Evolutionary conservation across 2,888 invertebrate genomes (phyloP).

Genomic region (Linhomoeus sp.): DNA sequence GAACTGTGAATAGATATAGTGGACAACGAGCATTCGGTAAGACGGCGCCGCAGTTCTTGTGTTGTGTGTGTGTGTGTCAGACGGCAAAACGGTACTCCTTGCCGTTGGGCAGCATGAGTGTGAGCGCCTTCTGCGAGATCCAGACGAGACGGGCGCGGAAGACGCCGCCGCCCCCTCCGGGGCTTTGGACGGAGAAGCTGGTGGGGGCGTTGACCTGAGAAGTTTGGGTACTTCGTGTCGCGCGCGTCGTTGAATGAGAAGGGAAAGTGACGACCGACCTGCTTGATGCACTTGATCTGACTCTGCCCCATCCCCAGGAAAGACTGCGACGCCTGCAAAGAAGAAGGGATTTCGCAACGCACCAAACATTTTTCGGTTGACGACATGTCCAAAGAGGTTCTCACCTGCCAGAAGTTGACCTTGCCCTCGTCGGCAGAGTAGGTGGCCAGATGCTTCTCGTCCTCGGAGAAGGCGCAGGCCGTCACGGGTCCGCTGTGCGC

Average conservation of each 20-base stretch:
- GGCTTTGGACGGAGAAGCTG: slow-evolving; percentile 53
- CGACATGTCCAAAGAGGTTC: slow-evolving; percentile 23
- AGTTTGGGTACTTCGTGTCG: no score
- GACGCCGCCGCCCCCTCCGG: slow-evolving; percentile 16
- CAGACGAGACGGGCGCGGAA: slow-evolving; percentile 62
- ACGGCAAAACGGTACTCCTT: slow-evolving; percentile 43
- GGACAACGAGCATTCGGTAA: no score
- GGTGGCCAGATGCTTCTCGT: slow-evolving; percentile 87
- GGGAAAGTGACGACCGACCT: no score
- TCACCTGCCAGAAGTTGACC: slow-evolving; percentile 93
- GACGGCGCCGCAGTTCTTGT: no score
- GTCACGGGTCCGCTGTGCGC: slow-evolving; percentile 76
- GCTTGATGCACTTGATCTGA: slow-evolving; percentile 69
- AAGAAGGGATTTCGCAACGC: no score
- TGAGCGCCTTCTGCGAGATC: slow-evolving; percentile 79
- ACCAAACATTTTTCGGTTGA: neutral
- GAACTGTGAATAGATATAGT: no score
- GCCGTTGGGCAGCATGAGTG: slow-evolving; percentile 82
- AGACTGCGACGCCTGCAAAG: neutral
- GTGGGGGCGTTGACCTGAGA: slow-evolving; percentile 59
- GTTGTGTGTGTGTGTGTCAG: no score
- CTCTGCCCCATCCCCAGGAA: slow-evolving; percentile 88
- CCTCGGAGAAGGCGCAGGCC: slow-evolving; percentile 82
- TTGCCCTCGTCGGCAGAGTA: slow-evolving; percentile 83
- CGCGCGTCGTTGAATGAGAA: no score